phyloP scores from a whole-genome alignment of 2,113 vertebrate species.

The Otis tarda region DNA sequence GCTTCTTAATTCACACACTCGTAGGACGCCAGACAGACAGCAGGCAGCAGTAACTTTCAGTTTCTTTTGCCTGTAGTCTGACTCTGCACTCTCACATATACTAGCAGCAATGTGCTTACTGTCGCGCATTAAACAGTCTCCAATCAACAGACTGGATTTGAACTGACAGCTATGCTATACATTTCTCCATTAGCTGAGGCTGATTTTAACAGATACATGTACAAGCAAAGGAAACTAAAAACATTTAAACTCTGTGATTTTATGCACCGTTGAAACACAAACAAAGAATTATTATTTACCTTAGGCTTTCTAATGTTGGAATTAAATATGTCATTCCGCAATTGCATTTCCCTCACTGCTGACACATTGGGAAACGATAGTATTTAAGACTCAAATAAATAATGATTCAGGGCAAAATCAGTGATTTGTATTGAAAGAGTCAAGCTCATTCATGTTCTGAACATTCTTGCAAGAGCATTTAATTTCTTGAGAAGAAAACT shows the following conservation, averaged over 20 bases:
- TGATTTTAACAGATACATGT: background rate
- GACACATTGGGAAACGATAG: background rate
- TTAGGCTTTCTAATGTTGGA: background rate
- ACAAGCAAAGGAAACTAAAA: background rate
- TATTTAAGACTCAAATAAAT: background rate
- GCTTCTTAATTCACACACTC: background rate
- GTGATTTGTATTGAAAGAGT: background rate
- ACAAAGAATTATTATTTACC: conserved; percentile 30
- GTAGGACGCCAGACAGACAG: background rate
- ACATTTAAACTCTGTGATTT: background rate
- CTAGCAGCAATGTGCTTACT: background rate
- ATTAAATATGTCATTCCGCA: background rate
- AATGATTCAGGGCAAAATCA: conserved; percentile 4
- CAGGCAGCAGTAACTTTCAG: background rate
- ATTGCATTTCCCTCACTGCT: background rate
- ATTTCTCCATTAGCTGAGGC: background rate
- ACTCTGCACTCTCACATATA: background rate
- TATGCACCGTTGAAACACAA: background rate
- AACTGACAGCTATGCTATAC: background rate
- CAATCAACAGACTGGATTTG: background rate
- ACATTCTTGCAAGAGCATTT: background rate
- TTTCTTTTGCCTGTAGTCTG: background rate
- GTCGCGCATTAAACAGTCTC: background rate
- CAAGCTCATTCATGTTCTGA: background rate
- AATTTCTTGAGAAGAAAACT: conserved; percentile 26